Percentiles rank a stretch among this genome's conserved stretches.
These are phyloP conservation scores for Melangyna quadrimaculata DNA, from an alignment of 2,888 invertebrate species.

Conservation along the genomic window DNA sequence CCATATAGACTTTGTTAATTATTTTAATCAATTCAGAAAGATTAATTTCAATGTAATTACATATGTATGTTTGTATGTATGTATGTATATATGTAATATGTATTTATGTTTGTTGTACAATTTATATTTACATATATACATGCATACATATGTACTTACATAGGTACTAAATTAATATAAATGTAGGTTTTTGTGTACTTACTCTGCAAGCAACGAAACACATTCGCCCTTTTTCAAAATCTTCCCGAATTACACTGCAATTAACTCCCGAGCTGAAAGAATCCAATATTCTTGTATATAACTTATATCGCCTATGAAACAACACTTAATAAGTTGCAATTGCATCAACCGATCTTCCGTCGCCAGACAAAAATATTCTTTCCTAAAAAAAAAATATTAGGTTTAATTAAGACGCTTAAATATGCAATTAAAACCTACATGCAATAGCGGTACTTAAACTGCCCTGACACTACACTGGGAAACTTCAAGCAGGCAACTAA, in stretches of 20 bases:
- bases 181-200: too few relatives aligned
- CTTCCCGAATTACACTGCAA: not conserved
- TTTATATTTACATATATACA: too few relatives aligned
- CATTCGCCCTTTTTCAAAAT: not conserved
- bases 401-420: not conserved
- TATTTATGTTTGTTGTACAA: too few relatives aligned
- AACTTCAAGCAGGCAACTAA: constrained; percentile 23
- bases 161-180: too few relatives aligned
- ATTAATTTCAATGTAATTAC: too few relatives aligned
- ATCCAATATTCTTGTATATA: constrained; percentile 27
- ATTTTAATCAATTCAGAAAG: not conserved
- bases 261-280: not conserved
- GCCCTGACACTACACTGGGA: not conserved
- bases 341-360: constrained; percentile 8
- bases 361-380: constrained; percentile 41
- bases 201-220: not conserved
- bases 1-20: too few relatives aligned
- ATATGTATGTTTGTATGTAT: too few relatives aligned
- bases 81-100: too few relatives aligned
- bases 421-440: constrained; percentile 3
- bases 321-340: constrained; percentile 32
- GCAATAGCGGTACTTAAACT: not conserved
- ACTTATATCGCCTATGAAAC: constrained; percentile 18
- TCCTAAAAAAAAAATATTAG: not conserved
- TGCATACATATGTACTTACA: too few relatives aligned